phyloP scores from a whole-genome alignment of 1,140 invertebrate genomes.

The Acromyrmex heyeri region DNA sequence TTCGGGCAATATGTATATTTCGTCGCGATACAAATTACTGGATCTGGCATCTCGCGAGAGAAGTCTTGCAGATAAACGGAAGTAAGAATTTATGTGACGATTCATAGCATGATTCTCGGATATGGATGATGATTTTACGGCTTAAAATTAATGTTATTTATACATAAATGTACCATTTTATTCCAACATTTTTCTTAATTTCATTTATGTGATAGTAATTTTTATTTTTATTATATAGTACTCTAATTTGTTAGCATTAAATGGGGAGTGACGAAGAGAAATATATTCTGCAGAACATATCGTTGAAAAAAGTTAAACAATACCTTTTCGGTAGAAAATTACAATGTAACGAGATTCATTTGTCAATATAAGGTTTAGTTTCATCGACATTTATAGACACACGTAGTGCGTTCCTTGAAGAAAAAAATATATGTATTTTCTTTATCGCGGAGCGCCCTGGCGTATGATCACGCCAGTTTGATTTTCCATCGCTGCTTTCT shows the following conservation, averaged over 20 bases:
- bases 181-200: neutral
- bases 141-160: neutral
- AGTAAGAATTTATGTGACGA: slow-evolving; percentile 25
- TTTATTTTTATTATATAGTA: neutral
- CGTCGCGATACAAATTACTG: slow-evolving; percentile 11
- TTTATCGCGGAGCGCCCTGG: slow-evolving; percentile 63
- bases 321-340: neutral
- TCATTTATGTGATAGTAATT: neutral
- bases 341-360: neutral
- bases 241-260: neutral
- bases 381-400: neutral
- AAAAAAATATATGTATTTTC: slow-evolving; percentile 30
- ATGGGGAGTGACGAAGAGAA: neutral
- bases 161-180: neutral
- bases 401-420: neutral
- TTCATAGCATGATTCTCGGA: neutral
- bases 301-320: neutral
- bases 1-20: neutral
- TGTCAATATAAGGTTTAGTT: neutral
- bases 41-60: slow-evolving; percentile 3
- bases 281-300: neutral
- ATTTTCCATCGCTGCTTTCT: slow-evolving; percentile 83
- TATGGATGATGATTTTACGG: neutral
- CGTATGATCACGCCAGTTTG: slow-evolving; percentile 65
- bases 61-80: neutral